These are phyloP conservation scores for Drosophila setosimentum DNA, from an alignment of 2,888 invertebrate genomes.

Conservation along the genomic window DNA sequence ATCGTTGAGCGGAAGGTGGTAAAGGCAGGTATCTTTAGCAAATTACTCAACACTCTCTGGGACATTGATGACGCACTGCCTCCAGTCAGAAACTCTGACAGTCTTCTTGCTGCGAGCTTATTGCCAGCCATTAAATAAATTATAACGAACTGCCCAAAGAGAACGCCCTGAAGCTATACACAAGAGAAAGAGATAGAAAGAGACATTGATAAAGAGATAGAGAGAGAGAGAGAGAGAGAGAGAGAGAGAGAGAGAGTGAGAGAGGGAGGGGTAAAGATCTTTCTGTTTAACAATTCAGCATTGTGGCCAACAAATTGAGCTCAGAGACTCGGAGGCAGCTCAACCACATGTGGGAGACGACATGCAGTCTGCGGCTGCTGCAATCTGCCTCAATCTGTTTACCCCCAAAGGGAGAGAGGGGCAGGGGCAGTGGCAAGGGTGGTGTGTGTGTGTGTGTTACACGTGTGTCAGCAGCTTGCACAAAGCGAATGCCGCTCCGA, in stretches of 20 bases:
- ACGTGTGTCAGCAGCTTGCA: slow-evolving; percentile 70
- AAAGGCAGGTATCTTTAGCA: slow-evolving; percentile 64
- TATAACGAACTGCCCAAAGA: slow-evolving; percentile 70
- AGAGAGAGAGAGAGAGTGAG: background rate
- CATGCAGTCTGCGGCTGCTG: slow-evolving; percentile 78
- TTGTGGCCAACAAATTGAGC: slow-evolving; percentile 45
- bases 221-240: background rate
- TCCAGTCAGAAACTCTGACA: slow-evolving; percentile 5
- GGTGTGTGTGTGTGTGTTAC: slow-evolving; percentile 12
- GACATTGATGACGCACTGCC: slow-evolving; percentile 51
- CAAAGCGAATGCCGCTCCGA: slow-evolving; percentile 75
- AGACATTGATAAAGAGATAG: background rate
- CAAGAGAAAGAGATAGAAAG: background rate
- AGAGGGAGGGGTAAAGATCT: background rate
- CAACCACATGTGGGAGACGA: slow-evolving; percentile 74
- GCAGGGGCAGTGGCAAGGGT: slow-evolving; percentile 2
- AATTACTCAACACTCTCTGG: slow-evolving; percentile 78
- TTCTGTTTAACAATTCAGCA: slow-evolving; percentile 24
- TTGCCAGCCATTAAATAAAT: slow-evolving; percentile 80
- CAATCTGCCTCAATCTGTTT: slow-evolving; percentile 25
- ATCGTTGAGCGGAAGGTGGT: background rate
- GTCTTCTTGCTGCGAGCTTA: slow-evolving; percentile 15
- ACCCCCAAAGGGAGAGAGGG: too few species aligned
- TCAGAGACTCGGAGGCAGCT: slow-evolving; percentile 19
- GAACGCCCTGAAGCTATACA: slow-evolving; percentile 31